Conservation (phyloP, 2,113 vertebrate species). For the Zootoca vivipara region DNA sequence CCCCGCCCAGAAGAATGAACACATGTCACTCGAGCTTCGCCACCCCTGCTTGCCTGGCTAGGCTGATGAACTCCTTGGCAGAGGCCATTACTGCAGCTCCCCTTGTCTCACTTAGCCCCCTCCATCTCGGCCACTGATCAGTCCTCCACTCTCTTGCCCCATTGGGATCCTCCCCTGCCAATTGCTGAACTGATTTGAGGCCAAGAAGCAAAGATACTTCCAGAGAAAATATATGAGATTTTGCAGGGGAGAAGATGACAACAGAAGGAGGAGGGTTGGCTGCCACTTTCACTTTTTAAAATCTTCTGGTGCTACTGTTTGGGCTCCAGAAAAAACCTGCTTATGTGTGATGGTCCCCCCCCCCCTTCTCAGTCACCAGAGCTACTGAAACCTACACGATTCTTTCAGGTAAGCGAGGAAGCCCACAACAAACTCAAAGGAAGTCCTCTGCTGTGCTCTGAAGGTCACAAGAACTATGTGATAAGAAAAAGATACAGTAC, state of each 20-base stretch:
- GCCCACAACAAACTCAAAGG: background rate
- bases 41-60: too few relatives aligned
- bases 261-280: background rate
- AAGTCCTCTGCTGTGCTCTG: background rate
- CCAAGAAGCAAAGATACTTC: background rate
- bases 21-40: constrained; percentile 4
- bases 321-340: background rate
- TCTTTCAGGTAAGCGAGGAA: background rate
- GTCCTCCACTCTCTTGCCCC: too few relatives aligned
- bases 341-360: background rate
- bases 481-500: background rate
- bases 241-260: background rate
- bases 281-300: background rate
- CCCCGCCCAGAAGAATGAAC: background rate
- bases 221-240: background rate
- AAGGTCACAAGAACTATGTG: background rate
- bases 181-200: background rate
- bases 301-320: background rate
- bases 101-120: too few relatives aligned
- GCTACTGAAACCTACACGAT: background rate
- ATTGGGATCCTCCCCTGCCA: too few relatives aligned
- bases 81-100: too few relatives aligned
- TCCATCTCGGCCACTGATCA: too few relatives aligned
- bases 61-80: too few relatives aligned
- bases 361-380: background rate